Percentiles rank a stretch among this genome's conserved stretches.
These are phyloP conservation scores for Tamandua tetradactyla DNA, from an alignment of 2,797 vertebrate genomes.

Conservation along the genomic window DNA sequence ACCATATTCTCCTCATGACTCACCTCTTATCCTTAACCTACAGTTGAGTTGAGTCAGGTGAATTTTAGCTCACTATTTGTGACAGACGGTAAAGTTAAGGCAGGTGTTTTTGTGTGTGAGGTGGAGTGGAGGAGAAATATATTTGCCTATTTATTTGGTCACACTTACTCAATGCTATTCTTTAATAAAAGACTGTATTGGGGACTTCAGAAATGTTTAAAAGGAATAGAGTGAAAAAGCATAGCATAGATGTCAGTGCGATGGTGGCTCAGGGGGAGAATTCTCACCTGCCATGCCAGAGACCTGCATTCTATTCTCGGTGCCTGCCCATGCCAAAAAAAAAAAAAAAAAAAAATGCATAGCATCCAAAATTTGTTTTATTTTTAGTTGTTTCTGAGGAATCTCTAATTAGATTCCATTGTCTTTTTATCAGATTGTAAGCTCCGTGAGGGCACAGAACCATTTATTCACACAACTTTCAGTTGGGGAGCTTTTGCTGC, in stretches of 20 bases:
- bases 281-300: too few species aligned
- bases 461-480: slow-evolving; percentile 3
- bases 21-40: neutral
- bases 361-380: neutral
- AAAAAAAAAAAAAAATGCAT: too few species aligned
- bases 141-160: neutral
- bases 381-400: neutral
- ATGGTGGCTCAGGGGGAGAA: too few species aligned
- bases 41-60: neutral
- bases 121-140: neutral
- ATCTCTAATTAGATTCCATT: neutral
- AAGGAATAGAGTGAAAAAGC: neutral
- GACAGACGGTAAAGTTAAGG: neutral
- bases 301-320: too few species aligned
- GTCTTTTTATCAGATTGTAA: slow-evolving; percentile 30
- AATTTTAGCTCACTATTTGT: slow-evolving; percentile 28
- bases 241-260: too few species aligned
- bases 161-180: neutral
- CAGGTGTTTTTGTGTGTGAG: neutral
- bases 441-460: neutral
- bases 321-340: too few species aligned
- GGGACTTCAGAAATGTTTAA: neutral
- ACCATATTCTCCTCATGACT: neutral
- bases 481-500: neutral
- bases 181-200: neutral